phyloP scores from a whole-genome alignment of 2,888 invertebrate species.

The Parnassius orleans region DNA sequence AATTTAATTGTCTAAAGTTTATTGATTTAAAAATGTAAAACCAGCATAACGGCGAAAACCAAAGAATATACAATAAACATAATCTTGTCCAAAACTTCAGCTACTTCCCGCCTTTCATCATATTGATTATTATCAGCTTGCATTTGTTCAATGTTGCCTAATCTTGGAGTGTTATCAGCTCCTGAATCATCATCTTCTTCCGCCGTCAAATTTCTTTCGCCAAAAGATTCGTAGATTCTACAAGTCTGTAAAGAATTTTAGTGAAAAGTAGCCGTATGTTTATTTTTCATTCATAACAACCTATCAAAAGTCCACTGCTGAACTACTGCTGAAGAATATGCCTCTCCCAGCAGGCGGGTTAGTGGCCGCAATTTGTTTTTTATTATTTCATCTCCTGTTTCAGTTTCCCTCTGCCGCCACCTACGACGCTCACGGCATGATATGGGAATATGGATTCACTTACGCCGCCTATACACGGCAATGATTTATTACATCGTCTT shows the following conservation, averaged over 20 bases:
- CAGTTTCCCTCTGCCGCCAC: too few relatives aligned
- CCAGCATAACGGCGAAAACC: conserved; percentile 53
- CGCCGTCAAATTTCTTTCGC: conserved; percentile 46
- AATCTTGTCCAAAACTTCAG: conserved; percentile 57
- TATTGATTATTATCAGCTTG: conserved; percentile 47
- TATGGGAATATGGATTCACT: too few relatives aligned
- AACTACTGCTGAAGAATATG: too few relatives aligned
- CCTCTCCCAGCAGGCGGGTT: too few relatives aligned
- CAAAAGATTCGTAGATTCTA: conserved; percentile 48
- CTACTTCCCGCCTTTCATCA: conserved; percentile 53
- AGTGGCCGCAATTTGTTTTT: too few relatives aligned
- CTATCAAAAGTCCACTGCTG: too few relatives aligned
- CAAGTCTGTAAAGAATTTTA: conserved; percentile 35
- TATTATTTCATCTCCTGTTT: too few relatives aligned
- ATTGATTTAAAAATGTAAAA: conserved; percentile 48
- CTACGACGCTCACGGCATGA: too few relatives aligned
- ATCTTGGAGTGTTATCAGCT: conserved; percentile 37
- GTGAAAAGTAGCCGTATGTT: too few relatives aligned
- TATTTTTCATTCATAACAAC: too few relatives aligned
- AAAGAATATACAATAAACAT: conserved; percentile 59
- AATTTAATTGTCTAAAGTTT: conserved; percentile 5
- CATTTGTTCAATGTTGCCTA: conserved; percentile 60
- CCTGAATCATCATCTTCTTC: conserved; percentile 57
- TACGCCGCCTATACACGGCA: too few relatives aligned
- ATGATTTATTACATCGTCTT: too few relatives aligned